Evolutionary conservation across 2,797 vertebrate species (phyloP), one percentile per base, ranked within the genome.

Genomic region (Avahi laniger): DNA sequence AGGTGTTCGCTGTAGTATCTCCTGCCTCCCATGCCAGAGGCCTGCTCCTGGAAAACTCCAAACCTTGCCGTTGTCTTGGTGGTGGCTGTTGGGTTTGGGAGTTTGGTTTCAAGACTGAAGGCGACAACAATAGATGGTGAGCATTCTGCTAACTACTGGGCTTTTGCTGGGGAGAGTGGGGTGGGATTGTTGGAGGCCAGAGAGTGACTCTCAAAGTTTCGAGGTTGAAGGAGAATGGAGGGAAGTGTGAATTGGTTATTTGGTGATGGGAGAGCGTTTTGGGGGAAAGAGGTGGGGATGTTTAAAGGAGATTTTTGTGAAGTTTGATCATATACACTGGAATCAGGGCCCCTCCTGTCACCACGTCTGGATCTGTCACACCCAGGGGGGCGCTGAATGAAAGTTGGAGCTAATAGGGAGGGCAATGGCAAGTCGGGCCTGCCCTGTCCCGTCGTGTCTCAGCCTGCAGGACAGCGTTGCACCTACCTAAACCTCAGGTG

Each of bases 401-500:
- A 92, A 81, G 33, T 15, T 54, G 52, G 17, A 15, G 46, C 46
- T 46, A 11, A 17, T 11, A 24, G 14, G 18, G 4, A 43, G 7
- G 7, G 24, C 61, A 7, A 2, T 48, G 48, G 48, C 72, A 81
- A 76, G 22, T 35, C 28, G 20, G 14, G 14, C 41, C 41, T 78
- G 48, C 30, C 20, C 0, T 57, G 61, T 18, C 10, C 4, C 30
- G 67, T 48, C 43, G 26, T 22, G 41, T 38, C 43, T 15, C 1
- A 6, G 75, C 63, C 61, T 7, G 3, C 22, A 52, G 88, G 57
- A 43, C 5, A 6, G 28, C 0, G 0, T 14, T 12, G 41, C 75
- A 33, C 69, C 61, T 5, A 33, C n/a, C 43, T 46, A 11, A 1
- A 10, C 5, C 9, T 3, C 17, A 4, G 13, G 0, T 50, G 30